Conservation (phyloP, 2,797 vertebrate species). For the Falco berigora region DNA sequence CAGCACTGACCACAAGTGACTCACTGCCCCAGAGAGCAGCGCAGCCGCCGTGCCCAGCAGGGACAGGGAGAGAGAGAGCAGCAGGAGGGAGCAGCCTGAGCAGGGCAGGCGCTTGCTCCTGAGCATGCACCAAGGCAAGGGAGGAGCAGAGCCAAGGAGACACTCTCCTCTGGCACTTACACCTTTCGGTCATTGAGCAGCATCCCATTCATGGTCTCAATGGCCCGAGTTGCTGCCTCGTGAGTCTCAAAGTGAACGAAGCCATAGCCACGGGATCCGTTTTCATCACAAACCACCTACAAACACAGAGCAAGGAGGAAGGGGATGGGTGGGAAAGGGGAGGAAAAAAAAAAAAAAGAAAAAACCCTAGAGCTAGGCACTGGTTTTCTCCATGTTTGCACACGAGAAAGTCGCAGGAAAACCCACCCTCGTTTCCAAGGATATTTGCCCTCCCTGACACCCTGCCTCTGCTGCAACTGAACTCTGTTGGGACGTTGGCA, state of each 20-base stretch:
- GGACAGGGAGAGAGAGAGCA: neutral
- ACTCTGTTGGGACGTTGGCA: neutral
- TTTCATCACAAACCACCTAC: slow-evolving; percentile 93
- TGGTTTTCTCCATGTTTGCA: fast-evolving
- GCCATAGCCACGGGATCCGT: slow-evolving; percentile 92
- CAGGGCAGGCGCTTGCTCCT: fast-evolving
- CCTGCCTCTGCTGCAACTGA: fast-evolving
- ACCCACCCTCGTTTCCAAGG: neutral
- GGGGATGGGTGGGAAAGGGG: too few species aligned
- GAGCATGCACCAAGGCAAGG: fast-evolving
- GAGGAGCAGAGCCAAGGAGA: neutral
- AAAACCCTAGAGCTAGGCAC: neutral
- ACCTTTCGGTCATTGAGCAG: slow-evolving; percentile 96
- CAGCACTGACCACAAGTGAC: neutral
- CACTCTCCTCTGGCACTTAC: slow-evolving; percentile 71
- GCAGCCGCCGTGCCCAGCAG: fast-evolving
- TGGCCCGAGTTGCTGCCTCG: slow-evolving; percentile 88
- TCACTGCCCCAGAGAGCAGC: neutral
- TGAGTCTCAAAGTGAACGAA: slow-evolving; percentile 98
- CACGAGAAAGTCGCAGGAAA: fast-evolving
- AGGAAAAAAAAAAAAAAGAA: too few species aligned
- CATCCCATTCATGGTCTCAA: slow-evolving; percentile 97
- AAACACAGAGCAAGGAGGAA: neutral
- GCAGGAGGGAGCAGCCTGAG: neutral
- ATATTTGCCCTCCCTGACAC: neutral